phyloP scores from a whole-genome alignment of 2,888 invertebrate species.

The Ornithoptera alexandrae region DNA sequence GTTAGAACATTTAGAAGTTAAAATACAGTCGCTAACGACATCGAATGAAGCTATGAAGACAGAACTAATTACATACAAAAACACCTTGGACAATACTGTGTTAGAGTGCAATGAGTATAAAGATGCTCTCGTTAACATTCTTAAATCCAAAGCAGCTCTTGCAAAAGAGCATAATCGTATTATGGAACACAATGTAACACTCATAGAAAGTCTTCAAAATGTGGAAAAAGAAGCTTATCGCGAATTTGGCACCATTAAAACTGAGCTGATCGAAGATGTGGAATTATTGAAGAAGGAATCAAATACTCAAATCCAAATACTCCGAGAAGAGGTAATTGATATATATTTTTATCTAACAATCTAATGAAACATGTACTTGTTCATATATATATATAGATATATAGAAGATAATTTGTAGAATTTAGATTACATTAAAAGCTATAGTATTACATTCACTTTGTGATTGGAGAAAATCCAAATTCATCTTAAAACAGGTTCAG shows the following conservation, averaged over 20 bases:
- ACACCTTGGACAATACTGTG: slow-evolving; percentile 56
- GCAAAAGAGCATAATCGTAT: slow-evolving; percentile 72
- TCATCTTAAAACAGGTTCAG: too few species aligned
- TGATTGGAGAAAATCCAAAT: too few species aligned
- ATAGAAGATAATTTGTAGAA: background rate
- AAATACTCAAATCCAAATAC: slow-evolving; percentile 61
- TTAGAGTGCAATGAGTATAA: slow-evolving; percentile 73
- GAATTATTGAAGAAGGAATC: slow-evolving; percentile 70
- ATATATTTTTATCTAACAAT: background rate
- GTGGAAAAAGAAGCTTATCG: slow-evolving; percentile 73
- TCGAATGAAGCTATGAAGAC: slow-evolving; percentile 61
- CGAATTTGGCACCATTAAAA: slow-evolving; percentile 69
- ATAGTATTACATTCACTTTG: too few species aligned
- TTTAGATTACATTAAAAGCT: too few species aligned
- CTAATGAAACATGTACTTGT: background rate
- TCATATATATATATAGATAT: background rate
- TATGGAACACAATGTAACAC: slow-evolving; percentile 73
- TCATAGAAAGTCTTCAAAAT: slow-evolving; percentile 72
- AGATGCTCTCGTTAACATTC: slow-evolving; percentile 69
- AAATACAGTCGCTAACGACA: slow-evolving; percentile 54
- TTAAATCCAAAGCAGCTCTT: slow-evolving; percentile 70
- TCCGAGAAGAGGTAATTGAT: slow-evolving; percentile 62
- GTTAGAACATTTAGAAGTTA: slow-evolving; percentile 76
- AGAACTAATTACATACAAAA: slow-evolving; percentile 61
- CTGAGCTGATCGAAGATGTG: slow-evolving; percentile 72